These are phyloP conservation scores for Agrotis segetum DNA, from an alignment of 2,888 invertebrate genomes.

Conservation along the genomic window DNA sequence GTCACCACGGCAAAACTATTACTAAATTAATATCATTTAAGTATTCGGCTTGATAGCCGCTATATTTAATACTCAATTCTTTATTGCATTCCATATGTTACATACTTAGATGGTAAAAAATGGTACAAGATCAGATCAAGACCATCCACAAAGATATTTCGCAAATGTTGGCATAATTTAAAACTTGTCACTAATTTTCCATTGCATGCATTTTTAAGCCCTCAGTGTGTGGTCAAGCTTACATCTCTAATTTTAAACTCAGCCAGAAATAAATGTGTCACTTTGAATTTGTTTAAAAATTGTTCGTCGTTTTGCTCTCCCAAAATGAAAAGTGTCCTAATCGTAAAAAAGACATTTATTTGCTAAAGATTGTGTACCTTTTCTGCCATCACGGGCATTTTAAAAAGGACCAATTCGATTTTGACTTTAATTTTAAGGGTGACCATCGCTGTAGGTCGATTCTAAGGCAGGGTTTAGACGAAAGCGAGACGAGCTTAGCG, in stretches of 20 bases:
- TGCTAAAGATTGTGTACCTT: constrained; percentile 14
- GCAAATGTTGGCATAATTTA: constrained; percentile 3
- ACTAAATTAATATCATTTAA: no score
- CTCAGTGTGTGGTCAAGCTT: constrained; percentile 35
- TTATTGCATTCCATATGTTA: no score
- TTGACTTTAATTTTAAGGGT: constrained; percentile 13
- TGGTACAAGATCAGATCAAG: no score
- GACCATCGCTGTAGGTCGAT: constrained; percentile 52
- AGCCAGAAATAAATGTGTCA: constrained; percentile 20
- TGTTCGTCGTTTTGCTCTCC: neutral
- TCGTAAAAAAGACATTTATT: constrained; percentile 28
- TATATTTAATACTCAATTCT: no score
- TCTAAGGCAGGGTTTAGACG: neutral
- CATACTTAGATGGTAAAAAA: no score
- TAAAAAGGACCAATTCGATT: constrained; percentile 16
- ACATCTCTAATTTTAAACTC: constrained; percentile 9
- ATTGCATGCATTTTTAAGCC: neutral
- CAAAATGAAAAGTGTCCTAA: constrained; percentile 16
- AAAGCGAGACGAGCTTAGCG: neutral
- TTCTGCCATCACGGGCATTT: constrained; percentile 11
- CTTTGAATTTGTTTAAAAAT: neutral
- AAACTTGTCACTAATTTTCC: neutral
- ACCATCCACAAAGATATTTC: no score
- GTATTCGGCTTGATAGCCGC: neutral
- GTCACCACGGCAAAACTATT: no score